These are phyloP conservation scores for Panthera leo DNA, from an alignment of 2,113 vertebrate genomes.

Conservation along the genomic window DNA sequence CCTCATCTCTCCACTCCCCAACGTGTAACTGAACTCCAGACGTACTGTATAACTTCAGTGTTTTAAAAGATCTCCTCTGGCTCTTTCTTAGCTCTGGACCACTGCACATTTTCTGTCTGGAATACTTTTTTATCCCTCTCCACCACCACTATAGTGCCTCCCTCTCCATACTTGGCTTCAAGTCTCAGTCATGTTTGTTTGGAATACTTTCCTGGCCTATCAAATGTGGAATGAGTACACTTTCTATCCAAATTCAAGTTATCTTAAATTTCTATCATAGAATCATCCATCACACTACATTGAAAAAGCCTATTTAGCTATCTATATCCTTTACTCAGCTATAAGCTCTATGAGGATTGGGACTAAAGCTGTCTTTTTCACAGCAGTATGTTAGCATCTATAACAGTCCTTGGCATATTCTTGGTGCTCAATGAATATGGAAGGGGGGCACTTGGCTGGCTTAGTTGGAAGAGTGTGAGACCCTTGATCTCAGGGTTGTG, in stretches of 20 bases:
- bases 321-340: neutral
- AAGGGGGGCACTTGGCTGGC: neutral
- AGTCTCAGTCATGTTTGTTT: slow-evolving; percentile 12
- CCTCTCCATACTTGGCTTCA: neutral
- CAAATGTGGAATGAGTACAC: neutral
- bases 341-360: neutral
- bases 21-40: slow-evolving; percentile 35
- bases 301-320: slow-evolving; percentile 43
- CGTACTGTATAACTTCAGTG: neutral
- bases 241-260: slow-evolving; percentile 45
- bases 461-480: neutral
- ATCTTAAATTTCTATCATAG: slow-evolving; percentile 30
- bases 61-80: neutral
- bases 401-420: neutral
- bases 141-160: neutral
- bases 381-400: slow-evolving; percentile 10
- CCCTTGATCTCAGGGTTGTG: neutral
- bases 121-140: neutral
- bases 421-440: slow-evolving; percentile 14
- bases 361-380: slow-evolving; percentile 44
- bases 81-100: neutral
- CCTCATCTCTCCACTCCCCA: neutral
- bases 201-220: neutral
- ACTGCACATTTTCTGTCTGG: neutral
- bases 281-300: neutral